Base-by-base conservation (phyloP, 2,888 invertebrate species). In the Amiota communis region DNA sequence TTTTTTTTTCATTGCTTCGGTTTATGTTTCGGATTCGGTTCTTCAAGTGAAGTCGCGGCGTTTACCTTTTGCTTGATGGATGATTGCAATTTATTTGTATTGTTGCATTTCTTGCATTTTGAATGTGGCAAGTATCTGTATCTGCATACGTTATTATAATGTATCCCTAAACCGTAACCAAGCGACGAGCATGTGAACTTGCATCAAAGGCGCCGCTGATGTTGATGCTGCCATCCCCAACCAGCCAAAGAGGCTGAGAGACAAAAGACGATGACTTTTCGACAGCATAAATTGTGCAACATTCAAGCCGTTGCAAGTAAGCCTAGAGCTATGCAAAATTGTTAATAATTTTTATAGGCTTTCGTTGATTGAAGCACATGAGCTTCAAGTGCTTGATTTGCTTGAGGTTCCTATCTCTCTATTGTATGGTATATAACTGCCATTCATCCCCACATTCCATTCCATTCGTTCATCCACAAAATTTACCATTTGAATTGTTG, bases 11-110 rank as follows among this genome's bases (percentile, higher is more conserved):
- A 63, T 46, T 63, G 61, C 61, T 61, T 23, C 61, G 15, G 36
- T 36, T n/a, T 2, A 53, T 2, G n/a, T 12, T n/a, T n/a, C 3
- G 36, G 36, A 36, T 36, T 36, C 4, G 36, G 36, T 36, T 36
- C 36, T 6, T 36, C 36, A 36, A 36, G 36, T 36, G 6, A 36
- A 36, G 36, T 36, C 36, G 36, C 36, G 36, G 36, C 36, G 36
- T 53, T 61, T 61, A 46, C 36, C 65, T 48, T 63, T 75, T 72
- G n/a, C 75, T 82, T 83, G 83, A 83, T 86, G 86, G 82, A 84
- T 84, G 83, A 82, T 79, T 81, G 83, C 83, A 83, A 83, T 83
- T 83, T 83, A 83, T 83, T 83, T 83, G 83, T 85, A 83, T 85
- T 83, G 86, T 83, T 85, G 86, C 86, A 84, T 84, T 82, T 80